These are phyloP conservation scores for Athalia rosae DNA, from an alignment of 2,888 invertebrate genomes.

Conservation along the genomic window DNA sequence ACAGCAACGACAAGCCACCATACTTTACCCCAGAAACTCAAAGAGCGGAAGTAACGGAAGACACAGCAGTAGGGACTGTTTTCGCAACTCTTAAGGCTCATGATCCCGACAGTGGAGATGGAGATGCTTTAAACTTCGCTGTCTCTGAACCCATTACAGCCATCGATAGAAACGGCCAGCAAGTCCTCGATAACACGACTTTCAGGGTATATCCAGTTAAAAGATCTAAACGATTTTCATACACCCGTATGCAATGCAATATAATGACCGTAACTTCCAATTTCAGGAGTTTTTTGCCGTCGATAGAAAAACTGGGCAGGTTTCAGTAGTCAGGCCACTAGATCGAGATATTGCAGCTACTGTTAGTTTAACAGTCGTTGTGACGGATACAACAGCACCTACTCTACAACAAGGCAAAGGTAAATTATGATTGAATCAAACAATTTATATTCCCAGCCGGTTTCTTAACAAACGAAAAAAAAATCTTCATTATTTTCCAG, in stretches of 20 bases:
- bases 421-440: constrained; percentile 60
- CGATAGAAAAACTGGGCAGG: constrained; percentile 78
- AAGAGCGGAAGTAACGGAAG: constrained; percentile 87
- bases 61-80: constrained; percentile 82
- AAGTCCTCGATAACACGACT: constrained; percentile 74
- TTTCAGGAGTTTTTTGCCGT: constrained; percentile 81
- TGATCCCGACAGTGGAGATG: constrained; percentile 86
- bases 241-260: too few relatives aligned
- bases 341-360: constrained; percentile 83
- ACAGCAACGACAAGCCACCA: constrained; percentile 92
- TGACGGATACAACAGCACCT: constrained; percentile 88
- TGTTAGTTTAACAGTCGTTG: constrained; percentile 85
- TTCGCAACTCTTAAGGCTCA: constrained; percentile 84
- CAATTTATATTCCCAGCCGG: too few relatives aligned
- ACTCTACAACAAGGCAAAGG: constrained; percentile 87
- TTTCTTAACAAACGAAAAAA: neutral
- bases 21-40: constrained; percentile 87
- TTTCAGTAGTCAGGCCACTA: constrained; percentile 79
- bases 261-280: constrained; percentile 14
- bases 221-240: too few relatives aligned
- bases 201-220: constrained; percentile 65
- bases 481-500: constrained; percentile 67
- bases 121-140: constrained; percentile 81
- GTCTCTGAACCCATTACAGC: constrained; percentile 84
- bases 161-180: constrained; percentile 88